phyloP scores from a whole-genome alignment of 64 coral and sea anemone species.

The Orbicella faveolata region DNA sequence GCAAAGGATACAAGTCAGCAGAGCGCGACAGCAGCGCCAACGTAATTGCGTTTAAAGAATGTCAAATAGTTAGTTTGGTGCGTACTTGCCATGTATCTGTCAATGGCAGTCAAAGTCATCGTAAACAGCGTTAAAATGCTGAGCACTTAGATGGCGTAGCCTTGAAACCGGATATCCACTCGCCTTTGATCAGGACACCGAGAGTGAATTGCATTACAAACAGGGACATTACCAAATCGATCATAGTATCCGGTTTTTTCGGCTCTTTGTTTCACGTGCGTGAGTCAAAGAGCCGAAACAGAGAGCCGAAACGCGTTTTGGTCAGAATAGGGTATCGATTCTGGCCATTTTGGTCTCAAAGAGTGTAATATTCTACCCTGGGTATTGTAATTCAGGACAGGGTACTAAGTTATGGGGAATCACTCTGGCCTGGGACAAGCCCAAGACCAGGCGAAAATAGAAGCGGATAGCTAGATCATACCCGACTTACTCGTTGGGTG shows the following conservation, averaged over 20 bases:
- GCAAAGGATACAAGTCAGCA: slow-evolving; percentile 21
- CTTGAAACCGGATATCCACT: slow-evolving; percentile 52
- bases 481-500: too few relatives aligned
- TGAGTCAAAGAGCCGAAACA: too few relatives aligned
- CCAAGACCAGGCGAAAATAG: too few relatives aligned
- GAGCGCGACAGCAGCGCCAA: slow-evolving; percentile 1
- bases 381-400: too few relatives aligned
- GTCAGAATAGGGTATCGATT: too few relatives aligned
- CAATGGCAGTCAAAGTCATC: slow-evolving; percentile 33
- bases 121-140: neutral
- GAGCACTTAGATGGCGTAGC: neutral
- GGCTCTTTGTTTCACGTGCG: too few relatives aligned
- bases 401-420: too few relatives aligned
- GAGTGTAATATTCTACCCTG: too few relatives aligned
- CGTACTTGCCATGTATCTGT: slow-evolving; percentile 30
- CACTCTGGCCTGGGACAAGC: too few relatives aligned
- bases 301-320: too few relatives aligned
- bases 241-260: neutral
- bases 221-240: neutral
- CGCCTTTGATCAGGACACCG: slow-evolving; percentile 16
- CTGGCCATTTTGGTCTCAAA: too few relatives aligned
- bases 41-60: slow-evolving; percentile 20
- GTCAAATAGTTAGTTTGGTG: slow-evolving; percentile 5
- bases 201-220: slow-evolving; percentile 24
- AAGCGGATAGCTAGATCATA: too few relatives aligned